These are phyloP conservation scores for Petrocephalus zakoni DNA, from an alignment of 2,113 vertebrate species.

Conservation along the genomic window DNA sequence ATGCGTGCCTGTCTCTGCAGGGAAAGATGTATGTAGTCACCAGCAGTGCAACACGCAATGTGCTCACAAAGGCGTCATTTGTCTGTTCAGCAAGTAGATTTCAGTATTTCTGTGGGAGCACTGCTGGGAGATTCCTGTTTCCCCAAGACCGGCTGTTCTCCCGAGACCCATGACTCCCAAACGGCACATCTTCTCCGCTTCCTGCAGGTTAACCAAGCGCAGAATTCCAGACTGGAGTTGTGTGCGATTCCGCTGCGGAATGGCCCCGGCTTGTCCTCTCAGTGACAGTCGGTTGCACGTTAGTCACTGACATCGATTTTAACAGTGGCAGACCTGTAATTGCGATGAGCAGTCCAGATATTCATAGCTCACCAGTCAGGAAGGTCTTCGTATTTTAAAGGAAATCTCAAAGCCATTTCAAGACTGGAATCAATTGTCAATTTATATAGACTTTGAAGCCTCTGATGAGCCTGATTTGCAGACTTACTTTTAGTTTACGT, in stretches of 20 bases:
- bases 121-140: background rate
- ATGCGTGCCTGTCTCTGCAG: background rate
- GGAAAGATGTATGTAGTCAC: background rate
- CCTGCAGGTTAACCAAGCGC: background rate
- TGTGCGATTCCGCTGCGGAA: background rate
- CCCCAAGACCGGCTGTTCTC: background rate
- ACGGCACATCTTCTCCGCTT: background rate
- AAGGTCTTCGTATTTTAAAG: background rate
- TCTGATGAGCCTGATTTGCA: background rate
- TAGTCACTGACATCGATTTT: background rate
- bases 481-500: background rate
- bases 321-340: background rate
- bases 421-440: background rate
- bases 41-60: slow-evolving; percentile 13
- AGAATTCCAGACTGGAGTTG: background rate
- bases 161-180: background rate
- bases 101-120: slow-evolving; percentile 27
- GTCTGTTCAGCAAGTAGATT: slow-evolving; percentile 32
- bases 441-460: background rate
- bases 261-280: background rate
- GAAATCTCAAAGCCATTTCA: background rate
- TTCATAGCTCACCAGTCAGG: background rate
- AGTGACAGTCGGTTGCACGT: background rate
- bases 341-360: background rate
- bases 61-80: slow-evolving; percentile 29